phyloP scores from a whole-genome alignment of 2,888 invertebrate species.

The Folsomia manolachei region DNA sequence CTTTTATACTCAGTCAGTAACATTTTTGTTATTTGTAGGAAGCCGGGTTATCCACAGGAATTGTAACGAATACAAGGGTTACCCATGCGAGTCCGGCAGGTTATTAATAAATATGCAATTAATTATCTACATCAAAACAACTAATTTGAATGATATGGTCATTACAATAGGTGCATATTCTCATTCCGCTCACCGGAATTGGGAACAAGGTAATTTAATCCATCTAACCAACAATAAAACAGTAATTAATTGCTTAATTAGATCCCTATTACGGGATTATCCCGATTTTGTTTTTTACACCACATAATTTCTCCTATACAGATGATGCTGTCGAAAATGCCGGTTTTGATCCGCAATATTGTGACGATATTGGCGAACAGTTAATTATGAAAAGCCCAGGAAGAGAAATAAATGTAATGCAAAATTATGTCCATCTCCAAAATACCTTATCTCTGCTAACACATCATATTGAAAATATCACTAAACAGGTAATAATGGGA shows the following conservation, averaged over 20 bases:
- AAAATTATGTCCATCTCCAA: neutral
- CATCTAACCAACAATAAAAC: too few relatives aligned
- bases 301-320: too few relatives aligned
- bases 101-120: too few relatives aligned
- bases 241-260: too few relatives aligned
- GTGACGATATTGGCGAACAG: conserved; percentile 81
- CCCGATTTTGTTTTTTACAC: too few relatives aligned
- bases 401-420: conserved; percentile 64
- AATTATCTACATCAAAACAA: too few relatives aligned
- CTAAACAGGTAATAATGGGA: conserved; percentile 71
- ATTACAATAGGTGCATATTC: conserved; percentile 73
- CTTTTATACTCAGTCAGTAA: too few relatives aligned
- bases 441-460: neutral
- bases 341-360: conserved; percentile 53
- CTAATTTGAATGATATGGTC: too few relatives aligned
- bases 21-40: conserved; percentile 14
- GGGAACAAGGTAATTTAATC: too few relatives aligned
- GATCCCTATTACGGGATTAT: too few relatives aligned
- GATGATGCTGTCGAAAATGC: conserved; percentile 55
- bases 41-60: conserved; percentile 72
- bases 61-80: conserved; percentile 75
- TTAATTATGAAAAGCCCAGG: conserved; percentile 75
- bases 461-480: too few relatives aligned
- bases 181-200: conserved; percentile 71
- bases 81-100: conserved; percentile 78